Percentiles rank a stretch among this genome's conserved stretches.
Conservation (phyloP, 2,113 vertebrate species). For the Anser brachyrhynchus region DNA sequence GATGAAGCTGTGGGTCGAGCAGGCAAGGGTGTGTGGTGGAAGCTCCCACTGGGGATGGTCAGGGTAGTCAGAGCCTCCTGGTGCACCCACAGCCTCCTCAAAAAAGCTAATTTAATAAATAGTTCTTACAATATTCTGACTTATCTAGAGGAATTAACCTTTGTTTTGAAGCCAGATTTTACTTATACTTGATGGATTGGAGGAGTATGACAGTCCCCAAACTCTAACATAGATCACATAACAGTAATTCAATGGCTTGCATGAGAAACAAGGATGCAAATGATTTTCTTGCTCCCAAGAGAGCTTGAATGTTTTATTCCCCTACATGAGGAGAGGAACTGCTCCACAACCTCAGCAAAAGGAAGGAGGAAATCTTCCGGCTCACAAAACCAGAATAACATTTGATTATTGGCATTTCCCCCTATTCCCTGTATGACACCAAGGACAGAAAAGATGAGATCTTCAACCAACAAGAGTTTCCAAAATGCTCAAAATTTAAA, state of each 20-base stretch:
- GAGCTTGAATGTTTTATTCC: not conserved
- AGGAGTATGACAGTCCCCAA: not conserved
- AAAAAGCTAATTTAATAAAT: not conserved
- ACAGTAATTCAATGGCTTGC: not conserved
- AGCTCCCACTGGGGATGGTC: not conserved
- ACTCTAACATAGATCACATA: not conserved
- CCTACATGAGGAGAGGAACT: not conserved
- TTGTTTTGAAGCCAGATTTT: not conserved
- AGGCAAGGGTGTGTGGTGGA: rapidly evolving
- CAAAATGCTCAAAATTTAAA: not conserved
- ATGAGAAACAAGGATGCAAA: not conserved
- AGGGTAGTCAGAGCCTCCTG: too few species aligned
- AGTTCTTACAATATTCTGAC: not conserved
- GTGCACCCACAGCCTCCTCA: not conserved
- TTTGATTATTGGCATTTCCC: not conserved
- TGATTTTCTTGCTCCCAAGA: not conserved
- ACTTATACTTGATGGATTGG: not conserved
- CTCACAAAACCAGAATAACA: not conserved
- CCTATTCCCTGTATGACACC: not conserved
- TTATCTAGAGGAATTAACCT: not conserved
- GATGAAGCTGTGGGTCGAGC: not conserved
- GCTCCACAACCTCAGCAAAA: not conserved
- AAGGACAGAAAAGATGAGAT: not conserved
- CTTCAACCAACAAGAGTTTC: not conserved
- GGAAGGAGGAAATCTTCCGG: not conserved